Percentiles rank a stretch among this genome's conserved stretches.
Evolutionary conservation across 2,797 vertebrate species (phyloP).

Genomic region (Orientallactaga sibirica): DNA sequence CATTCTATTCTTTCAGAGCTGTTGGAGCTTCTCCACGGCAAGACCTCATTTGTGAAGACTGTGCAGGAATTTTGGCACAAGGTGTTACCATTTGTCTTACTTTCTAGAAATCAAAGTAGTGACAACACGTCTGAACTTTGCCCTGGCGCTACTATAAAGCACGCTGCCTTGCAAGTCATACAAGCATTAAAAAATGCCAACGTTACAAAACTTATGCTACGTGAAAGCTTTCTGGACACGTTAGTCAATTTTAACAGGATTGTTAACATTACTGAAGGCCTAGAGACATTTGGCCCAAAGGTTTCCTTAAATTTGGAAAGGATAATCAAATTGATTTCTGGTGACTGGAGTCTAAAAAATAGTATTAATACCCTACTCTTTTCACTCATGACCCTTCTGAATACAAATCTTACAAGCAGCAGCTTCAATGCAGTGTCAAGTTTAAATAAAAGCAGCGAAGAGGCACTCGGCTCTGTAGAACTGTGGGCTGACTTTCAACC

Average conservation of each 20-base stretch:
- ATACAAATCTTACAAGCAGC: conserved; percentile 19
- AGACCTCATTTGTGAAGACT: conserved; percentile 65
- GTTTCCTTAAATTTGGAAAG: conserved; percentile 66
- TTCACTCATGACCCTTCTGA: neutral
- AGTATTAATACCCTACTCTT: conserved; percentile 61
- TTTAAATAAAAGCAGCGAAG: conserved; percentile 61
- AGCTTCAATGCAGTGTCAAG: conserved; percentile 56
- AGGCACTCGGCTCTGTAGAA: conserved; percentile 55
- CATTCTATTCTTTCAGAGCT: conserved; percentile 81
- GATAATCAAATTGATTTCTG: conserved; percentile 58
- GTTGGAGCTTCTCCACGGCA: conserved; percentile 62
- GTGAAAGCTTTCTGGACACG: conserved; percentile 62
- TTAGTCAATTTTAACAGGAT: conserved; percentile 61
- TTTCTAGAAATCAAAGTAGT: conserved; percentile 54
- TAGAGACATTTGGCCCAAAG: conserved; percentile 4
- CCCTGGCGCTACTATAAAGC: conserved; percentile 56
- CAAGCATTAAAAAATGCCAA: conserved; percentile 59
- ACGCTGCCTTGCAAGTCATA: conserved; percentile 71
- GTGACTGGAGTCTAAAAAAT: conserved; percentile 41
- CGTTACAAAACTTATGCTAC: conserved; percentile 60
- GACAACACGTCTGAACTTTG: conserved; percentile 67
- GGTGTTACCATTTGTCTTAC: conserved; percentile 56
- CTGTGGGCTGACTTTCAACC: conserved; percentile 70
- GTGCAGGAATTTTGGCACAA: conserved; percentile 82
- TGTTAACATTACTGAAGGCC: conserved; percentile 19